Percentiles rank a stretch among this genome's conserved stretches.
Conservation (phyloP, 2,113 vertebrate genomes). For the Mustela lutreola region DNA sequence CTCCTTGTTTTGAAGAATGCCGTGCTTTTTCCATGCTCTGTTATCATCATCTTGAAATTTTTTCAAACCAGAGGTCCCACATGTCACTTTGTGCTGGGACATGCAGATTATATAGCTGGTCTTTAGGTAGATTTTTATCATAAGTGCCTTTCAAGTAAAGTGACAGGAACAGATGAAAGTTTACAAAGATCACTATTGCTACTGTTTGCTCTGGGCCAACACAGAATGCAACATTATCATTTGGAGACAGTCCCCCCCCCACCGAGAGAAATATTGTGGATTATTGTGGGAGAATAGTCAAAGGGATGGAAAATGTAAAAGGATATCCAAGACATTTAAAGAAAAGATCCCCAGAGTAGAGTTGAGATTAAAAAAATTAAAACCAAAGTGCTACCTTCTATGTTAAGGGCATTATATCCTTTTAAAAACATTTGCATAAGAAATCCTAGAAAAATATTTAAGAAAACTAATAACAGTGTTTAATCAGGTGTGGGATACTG, state of each 20-base stretch:
- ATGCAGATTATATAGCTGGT: neutral
- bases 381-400: neutral
- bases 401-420: neutral
- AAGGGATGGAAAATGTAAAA: neutral
- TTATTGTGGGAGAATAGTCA: neutral
- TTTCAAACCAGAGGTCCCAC: neutral
- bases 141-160: neutral
- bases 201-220: neutral
- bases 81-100: neutral
- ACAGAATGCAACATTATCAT: neutral
- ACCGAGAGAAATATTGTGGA: neutral
- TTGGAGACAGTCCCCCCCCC: neutral
- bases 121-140: neutral
- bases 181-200: neutral
- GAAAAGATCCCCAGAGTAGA: neutral
- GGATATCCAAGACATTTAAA: neutral
- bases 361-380: neutral
- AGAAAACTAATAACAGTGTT: neutral
- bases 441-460: neutral
- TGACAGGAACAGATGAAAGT: neutral
- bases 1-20: neutral
- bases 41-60: neutral
- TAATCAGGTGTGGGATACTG: neutral
- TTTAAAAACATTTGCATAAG: neutral
- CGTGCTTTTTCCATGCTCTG: neutral